These are phyloP conservation scores for Antigone vipio DNA, from an alignment of 2,113 vertebrate species.

Conservation along the genomic window DNA sequence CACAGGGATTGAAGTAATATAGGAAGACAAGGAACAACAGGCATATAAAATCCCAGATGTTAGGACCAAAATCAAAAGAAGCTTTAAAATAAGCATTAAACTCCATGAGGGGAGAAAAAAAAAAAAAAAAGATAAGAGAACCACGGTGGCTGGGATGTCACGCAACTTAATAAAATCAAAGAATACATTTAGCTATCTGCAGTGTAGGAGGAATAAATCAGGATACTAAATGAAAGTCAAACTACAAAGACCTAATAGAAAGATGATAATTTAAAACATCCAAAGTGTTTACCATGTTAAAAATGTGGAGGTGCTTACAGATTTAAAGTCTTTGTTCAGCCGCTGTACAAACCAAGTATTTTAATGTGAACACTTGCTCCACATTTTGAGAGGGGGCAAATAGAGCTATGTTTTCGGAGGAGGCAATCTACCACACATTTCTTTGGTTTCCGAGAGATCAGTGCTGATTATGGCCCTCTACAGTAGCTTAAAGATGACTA, in stretches of 20 bases:
- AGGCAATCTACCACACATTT: background rate
- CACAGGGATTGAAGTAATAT: background rate
- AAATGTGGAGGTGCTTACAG: background rate
- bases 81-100: background rate
- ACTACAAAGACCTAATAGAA: background rate
- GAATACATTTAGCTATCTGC: background rate
- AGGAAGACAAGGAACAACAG: background rate
- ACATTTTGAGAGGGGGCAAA: background rate
- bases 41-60: background rate
- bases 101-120: too few species aligned
- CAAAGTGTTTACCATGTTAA: background rate
- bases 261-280: background rate
- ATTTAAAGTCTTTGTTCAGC: background rate
- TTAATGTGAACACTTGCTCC: background rate
- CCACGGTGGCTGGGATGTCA: background rate
- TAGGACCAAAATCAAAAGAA: background rate
- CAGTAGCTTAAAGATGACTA: background rate
- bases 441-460: background rate
- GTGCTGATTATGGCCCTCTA: background rate
- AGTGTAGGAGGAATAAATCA: conserved; percentile 15
- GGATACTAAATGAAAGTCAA: background rate
- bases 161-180: background rate
- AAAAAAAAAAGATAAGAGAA: background rate
- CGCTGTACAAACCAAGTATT: background rate
- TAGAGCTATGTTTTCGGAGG: background rate